A percentile compares a stretch with the other conserved stretches of the same genome.
phyloP scores from a whole-genome alignment of 2,888 invertebrate genomes.

The Eupithecia centaureata region DNA sequence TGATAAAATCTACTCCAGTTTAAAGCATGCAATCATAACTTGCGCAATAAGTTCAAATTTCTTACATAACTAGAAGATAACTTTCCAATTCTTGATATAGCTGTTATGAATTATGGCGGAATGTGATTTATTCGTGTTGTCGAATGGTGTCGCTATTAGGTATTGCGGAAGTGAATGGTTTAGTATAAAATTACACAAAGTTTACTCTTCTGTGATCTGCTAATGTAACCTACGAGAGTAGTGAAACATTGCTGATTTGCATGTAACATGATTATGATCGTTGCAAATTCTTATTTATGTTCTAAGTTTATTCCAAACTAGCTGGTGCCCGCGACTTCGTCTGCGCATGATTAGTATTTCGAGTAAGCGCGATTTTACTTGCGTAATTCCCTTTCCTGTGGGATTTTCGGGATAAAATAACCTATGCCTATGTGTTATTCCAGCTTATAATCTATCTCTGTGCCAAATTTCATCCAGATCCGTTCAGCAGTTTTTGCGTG shows the following conservation, averaged over 20 bases:
- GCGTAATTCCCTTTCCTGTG: no score
- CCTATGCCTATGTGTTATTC: no score
- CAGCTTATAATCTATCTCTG: no score
- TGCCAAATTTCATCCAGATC: no score
- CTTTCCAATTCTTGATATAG: conserved; percentile 40
- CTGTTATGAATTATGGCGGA: conserved; percentile 23
- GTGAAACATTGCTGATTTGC: background rate
- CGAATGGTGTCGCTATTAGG: conserved; percentile 10
- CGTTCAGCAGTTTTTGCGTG: no score
- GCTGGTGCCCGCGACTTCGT: no score
- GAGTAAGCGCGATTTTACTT: no score
- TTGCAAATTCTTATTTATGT: conserved; percentile 1
- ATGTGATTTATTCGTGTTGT: conserved; percentile 24
- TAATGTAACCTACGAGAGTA: background rate
- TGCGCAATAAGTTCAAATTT: conserved; percentile 43
- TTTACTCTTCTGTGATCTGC: background rate
- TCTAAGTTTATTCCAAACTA: background rate
- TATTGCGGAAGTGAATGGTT: conserved; percentile 21
- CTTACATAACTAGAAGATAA: conserved; percentile 38
- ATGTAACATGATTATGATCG: conserved; percentile 4
- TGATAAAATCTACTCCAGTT: conserved; percentile 41
- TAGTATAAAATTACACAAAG: conserved; percentile 4
- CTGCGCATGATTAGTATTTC: no score
- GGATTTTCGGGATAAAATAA: no score
- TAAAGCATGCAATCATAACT: conserved; percentile 38